Percentiles rank a stretch among this genome's conserved stretches.
Conservation (phyloP, 2,797 vertebrate genomes). For the Trichosurus vulpecula region DNA sequence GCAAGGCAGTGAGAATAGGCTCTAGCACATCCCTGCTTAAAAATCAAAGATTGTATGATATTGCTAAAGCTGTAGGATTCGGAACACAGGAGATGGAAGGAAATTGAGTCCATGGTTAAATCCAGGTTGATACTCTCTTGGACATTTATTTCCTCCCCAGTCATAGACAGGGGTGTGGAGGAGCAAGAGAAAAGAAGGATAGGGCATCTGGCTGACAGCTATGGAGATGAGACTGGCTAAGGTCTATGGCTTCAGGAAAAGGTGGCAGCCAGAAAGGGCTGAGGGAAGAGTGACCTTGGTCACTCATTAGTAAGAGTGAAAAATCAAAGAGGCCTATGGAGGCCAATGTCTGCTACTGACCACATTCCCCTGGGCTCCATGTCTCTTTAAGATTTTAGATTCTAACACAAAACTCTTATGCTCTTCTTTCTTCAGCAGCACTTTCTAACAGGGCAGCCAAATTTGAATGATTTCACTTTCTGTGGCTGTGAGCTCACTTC, state of each 20-base stretch:
- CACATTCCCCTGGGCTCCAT: neutral
- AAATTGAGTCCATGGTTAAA: neutral
- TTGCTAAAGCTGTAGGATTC: neutral
- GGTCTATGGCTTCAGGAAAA: neutral
- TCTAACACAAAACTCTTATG: neutral
- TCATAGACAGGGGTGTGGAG: neutral
- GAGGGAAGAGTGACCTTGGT: neutral
- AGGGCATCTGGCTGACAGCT: neutral
- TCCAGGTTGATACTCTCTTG: neutral
- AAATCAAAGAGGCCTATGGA: neutral
- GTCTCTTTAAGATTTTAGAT: neutral
- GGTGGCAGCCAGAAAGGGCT: neutral
- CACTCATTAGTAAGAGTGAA: neutral
- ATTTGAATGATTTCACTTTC: slow-evolving; percentile 28
- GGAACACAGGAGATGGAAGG: neutral
- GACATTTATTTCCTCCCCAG: neutral
- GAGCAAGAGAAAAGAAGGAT: neutral
- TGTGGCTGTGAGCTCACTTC: slow-evolving; percentile 22
- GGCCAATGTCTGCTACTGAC: neutral
- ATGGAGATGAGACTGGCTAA: neutral
- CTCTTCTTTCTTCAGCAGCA: neutral
- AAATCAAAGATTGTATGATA: neutral
- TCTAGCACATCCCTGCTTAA: neutral
- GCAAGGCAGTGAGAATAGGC: neutral
- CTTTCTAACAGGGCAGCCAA: neutral